Evolutionary conservation across 1,140 invertebrate genomes (phyloP).

Genomic region (Augochlora pura): DNA sequence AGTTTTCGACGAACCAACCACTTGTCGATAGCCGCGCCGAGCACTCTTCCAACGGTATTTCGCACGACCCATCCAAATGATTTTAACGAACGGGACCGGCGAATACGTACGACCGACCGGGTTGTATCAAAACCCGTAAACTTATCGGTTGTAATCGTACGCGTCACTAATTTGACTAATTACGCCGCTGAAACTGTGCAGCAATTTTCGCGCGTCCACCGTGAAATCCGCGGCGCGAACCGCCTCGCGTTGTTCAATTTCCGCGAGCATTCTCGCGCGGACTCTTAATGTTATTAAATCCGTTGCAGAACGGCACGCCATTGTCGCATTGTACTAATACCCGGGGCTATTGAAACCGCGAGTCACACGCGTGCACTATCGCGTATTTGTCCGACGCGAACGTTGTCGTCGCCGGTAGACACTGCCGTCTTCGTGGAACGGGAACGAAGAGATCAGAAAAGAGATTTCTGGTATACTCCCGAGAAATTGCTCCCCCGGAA

Average conservation of each 20-base stretch:
- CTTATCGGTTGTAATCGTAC: neutral
- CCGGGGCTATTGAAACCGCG: neutral
- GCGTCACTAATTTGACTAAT: constrained; percentile 14
- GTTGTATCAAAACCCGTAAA: constrained; percentile 24
- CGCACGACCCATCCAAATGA: no score
- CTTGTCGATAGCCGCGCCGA: neutral
- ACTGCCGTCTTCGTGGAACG: neutral
- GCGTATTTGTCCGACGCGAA: no score
- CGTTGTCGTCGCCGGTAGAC: no score
- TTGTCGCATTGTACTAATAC: constrained; percentile 11
- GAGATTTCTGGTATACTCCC: neutral
- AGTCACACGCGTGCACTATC: neutral
- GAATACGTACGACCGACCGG: neutral
- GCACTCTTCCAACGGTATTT: neutral
- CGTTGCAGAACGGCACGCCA: neutral
- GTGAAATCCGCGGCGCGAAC: neutral
- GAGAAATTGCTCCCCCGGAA: neutral
- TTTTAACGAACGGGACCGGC: neutral
- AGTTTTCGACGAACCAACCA: neutral
- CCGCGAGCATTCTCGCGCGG: neutral
- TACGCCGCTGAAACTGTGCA: neutral
- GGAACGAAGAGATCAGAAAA: neutral
- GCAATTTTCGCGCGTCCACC: neutral
- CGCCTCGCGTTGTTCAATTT: neutral
- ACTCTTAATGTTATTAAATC: constrained; percentile 38